These are phyloP conservation scores for Hydropotes inermis DNA, from an alignment of 2,113 vertebrate species.

Conservation along the genomic window DNA sequence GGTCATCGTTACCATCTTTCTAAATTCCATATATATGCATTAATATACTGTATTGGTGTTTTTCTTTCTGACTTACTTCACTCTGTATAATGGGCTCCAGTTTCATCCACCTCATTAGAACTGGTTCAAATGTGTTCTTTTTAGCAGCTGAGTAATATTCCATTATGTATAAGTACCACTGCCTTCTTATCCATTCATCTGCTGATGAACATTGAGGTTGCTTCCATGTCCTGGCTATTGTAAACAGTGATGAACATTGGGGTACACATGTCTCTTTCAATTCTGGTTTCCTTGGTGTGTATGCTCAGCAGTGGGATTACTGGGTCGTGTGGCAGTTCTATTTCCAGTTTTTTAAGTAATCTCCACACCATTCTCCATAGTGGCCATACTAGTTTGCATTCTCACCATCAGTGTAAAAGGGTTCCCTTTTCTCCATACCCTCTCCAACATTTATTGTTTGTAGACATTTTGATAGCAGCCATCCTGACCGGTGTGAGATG, in stretches of 20 bases:
- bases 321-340: background rate
- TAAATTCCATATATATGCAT: background rate
- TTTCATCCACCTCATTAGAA: background rate
- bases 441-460: background rate
- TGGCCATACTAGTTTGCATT: background rate
- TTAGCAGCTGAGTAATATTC: background rate
- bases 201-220: background rate
- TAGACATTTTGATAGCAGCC: background rate
- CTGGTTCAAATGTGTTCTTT: background rate
- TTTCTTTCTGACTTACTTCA: background rate
- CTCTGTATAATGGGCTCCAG: background rate
- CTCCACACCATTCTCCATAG: background rate
- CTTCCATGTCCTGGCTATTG: background rate
- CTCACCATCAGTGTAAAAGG: background rate
- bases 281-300: background rate
- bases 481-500: accelerated
- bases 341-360: background rate
- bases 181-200: background rate
- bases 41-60: background rate
- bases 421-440: background rate
- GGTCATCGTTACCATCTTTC: background rate
- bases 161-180: background rate
- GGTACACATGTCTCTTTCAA: background rate
- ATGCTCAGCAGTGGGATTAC: background rate
- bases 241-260: background rate